These are phyloP conservation scores for Xenops minutus DNA, from an alignment of 2,797 vertebrate genomes.

Conservation along the genomic window DNA sequence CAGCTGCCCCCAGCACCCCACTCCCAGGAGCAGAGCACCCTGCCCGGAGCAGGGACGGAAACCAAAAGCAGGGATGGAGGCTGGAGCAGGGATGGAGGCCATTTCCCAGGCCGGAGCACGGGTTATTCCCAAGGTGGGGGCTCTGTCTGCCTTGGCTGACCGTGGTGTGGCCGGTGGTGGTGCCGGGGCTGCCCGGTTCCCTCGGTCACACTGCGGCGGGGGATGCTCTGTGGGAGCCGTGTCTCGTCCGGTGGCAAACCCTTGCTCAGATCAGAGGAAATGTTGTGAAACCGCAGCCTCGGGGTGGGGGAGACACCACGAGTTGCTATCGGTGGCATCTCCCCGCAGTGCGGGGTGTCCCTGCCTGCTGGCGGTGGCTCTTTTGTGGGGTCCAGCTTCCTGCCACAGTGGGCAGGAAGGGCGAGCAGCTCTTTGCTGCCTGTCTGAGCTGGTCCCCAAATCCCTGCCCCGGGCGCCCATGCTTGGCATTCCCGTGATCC, in stretches of 20 bases:
- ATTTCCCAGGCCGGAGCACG: accelerated
- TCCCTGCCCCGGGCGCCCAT: neutral
- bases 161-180: accelerated
- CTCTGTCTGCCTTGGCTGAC: accelerated
- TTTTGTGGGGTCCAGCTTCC: neutral
- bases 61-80: neutral
- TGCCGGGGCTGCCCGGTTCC: accelerated
- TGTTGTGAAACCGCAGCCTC: neutral
- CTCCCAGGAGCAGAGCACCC: neutral
- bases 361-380: accelerated
- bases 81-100: neutral
- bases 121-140: neutral
- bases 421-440: neutral
- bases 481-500: neutral
- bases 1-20: neutral
- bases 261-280: conserved; percentile 37
- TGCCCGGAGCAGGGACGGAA: too few species aligned
- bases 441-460: neutral
- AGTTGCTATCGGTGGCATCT: neutral
- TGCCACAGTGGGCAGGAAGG: neutral
- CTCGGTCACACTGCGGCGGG: accelerated
- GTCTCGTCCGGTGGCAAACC: neutral
- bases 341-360: neutral
- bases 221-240: neutral
- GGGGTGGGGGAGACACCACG: neutral